Evolutionary conservation across 2,888 invertebrate species (phyloP).

Genomic region (Sclerodermus sp.): DNA sequence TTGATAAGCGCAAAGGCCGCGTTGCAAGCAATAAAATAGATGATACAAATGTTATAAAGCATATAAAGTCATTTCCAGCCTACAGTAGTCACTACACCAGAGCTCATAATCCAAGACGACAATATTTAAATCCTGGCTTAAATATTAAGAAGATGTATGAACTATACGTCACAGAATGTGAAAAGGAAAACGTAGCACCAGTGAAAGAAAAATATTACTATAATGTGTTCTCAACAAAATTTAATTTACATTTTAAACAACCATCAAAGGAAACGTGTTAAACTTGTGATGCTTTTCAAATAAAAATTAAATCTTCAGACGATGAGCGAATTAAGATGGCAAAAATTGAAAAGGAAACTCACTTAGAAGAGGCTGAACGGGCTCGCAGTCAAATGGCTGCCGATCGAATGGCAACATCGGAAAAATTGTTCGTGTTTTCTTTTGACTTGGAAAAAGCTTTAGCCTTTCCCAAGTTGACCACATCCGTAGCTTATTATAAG

Average conservation of each 20-base stretch:
- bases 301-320: slow-evolving; percentile 17
- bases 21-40: slow-evolving; percentile 35
- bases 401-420: slow-evolving; percentile 21
- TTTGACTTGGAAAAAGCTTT: slow-evolving; percentile 30
- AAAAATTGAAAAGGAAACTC: slow-evolving; percentile 30
- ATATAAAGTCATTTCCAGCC: slow-evolving; percentile 20
- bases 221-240: slow-evolving; percentile 23
- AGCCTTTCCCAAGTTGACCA: slow-evolving; percentile 29
- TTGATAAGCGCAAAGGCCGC: slow-evolving; percentile 16
- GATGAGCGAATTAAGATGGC: slow-evolving; percentile 16
- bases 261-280: slow-evolving; percentile 26
- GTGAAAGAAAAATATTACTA: slow-evolving; percentile 28
- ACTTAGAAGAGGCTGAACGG: slow-evolving; percentile 27
- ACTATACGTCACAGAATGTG: slow-evolving; percentile 16
- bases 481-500: slow-evolving; percentile 25
- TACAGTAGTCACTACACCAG: slow-evolving; percentile 26
- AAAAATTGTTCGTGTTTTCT: slow-evolving; percentile 25
- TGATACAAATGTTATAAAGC: slow-evolving; percentile 24
- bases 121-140: slow-evolving; percentile 23
- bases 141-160: slow-evolving; percentile 21
- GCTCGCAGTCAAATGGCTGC: slow-evolving; percentile 25
- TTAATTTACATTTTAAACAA: slow-evolving; percentile 30
- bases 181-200: slow-evolving; percentile 14
- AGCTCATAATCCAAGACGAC: slow-evolving; percentile 24
- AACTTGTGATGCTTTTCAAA: slow-evolving; percentile 19